These are phyloP conservation scores for Chinchilla lanigera DNA, from an alignment of 2,113 vertebrate genomes.

Conservation along the genomic window DNA sequence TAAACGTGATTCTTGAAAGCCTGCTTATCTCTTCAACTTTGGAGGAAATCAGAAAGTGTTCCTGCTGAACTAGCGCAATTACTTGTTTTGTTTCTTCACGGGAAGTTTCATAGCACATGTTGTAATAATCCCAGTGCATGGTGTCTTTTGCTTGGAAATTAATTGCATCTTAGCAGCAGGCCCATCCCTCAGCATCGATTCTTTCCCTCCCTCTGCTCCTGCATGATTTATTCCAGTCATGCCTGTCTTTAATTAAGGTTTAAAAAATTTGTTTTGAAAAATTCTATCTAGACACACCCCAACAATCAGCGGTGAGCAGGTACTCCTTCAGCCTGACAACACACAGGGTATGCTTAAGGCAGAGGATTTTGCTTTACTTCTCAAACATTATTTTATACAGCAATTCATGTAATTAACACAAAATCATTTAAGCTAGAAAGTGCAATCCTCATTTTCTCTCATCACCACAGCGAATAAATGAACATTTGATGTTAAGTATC, in stretches of 20 bases:
- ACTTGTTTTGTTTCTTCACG: conserved; percentile 55
- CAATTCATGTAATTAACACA: neutral
- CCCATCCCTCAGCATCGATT: conserved; percentile 76
- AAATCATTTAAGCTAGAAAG: conserved; percentile 24
- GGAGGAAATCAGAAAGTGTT: neutral
- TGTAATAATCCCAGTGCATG: neutral
- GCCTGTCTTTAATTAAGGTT: conserved; percentile 73
- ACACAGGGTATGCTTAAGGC: neutral
- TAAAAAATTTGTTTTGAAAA: neutral
- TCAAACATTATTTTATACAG: conserved; percentile 20
- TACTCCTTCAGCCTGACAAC: neutral
- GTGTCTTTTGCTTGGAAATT: conserved; percentile 70
- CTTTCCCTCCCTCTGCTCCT: conserved; percentile 53
- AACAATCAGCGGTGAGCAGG: neutral
- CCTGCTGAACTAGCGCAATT: conserved; percentile 1
- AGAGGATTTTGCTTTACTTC: neutral
- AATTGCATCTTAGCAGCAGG: conserved; percentile 73
- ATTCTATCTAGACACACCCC: conserved; percentile 40
- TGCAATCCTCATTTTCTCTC: fast-evolving
- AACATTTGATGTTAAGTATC: neutral
- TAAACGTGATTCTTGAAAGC: conserved; percentile 7
- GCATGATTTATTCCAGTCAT: conserved; percentile 70
- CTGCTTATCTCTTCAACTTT: neutral
- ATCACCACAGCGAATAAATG: neutral
- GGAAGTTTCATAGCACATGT: conserved; percentile 22